Percentiles rank a stretch among this genome's conserved stretches.
These are phyloP conservation scores for Dicaeum eximium DNA, from an alignment of 2,113 vertebrate genomes.

Conservation along the genomic window DNA sequence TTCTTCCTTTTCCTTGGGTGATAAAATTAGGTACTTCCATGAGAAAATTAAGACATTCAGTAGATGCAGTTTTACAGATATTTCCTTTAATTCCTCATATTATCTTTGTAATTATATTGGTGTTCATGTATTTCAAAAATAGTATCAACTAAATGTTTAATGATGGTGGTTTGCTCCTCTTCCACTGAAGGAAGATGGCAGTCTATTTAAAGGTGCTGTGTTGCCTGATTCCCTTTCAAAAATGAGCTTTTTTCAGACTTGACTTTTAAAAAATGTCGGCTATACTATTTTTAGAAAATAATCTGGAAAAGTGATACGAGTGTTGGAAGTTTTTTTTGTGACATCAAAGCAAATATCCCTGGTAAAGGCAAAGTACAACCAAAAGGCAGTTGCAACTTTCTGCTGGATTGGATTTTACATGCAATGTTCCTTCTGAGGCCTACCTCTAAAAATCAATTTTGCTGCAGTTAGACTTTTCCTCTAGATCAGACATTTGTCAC, in stretches of 20 bases:
- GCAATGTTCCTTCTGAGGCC: slow-evolving; percentile 12
- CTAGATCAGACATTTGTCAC: slow-evolving; percentile 76
- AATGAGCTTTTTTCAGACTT: slow-evolving; percentile 3
- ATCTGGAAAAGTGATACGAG: neutral
- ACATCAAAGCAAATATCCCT: neutral
- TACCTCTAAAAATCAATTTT: slow-evolving; percentile 61
- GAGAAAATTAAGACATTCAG: neutral
- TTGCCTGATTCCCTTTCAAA: neutral
- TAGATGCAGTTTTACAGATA: neutral
- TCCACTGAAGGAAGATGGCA: neutral
- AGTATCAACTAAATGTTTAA: neutral
- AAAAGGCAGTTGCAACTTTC: neutral
- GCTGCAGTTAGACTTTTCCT: slow-evolving; percentile 66
- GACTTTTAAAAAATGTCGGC: neutral
- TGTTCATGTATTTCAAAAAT: neutral
- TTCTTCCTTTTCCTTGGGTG: neutral
- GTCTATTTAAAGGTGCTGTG: neutral
- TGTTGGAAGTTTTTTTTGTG: neutral
- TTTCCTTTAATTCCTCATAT: neutral
- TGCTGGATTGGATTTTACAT: slow-evolving; percentile 5
- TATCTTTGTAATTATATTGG: neutral
- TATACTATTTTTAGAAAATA: neutral
- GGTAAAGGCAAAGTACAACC: neutral
- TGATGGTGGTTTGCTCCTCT: neutral
- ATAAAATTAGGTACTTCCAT: neutral